phyloP scores from a whole-genome alignment of 1,140 invertebrate species.

The Reticulitermes speratus region DNA sequence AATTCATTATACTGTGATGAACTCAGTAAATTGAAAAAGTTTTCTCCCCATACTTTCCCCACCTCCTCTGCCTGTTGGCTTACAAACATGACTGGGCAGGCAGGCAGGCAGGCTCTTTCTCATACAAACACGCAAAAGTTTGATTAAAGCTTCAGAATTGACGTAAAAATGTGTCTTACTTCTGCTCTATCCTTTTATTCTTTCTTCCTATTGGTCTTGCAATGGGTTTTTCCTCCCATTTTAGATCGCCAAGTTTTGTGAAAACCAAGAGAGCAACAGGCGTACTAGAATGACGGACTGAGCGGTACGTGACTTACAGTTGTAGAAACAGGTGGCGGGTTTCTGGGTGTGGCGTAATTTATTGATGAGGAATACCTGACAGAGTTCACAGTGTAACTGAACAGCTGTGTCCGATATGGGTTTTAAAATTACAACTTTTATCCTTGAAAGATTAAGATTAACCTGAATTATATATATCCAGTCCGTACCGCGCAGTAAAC shows the following conservation, averaged over 20 bases:
- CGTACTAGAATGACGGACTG: neutral
- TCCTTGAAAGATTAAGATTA: no score
- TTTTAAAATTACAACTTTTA: no score
- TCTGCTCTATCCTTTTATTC: neutral
- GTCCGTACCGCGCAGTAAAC: no score
- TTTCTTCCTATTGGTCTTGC: neutral
- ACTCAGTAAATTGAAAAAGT: slow-evolving; percentile 17
- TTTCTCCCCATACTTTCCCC: neutral
- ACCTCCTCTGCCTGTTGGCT: neutral
- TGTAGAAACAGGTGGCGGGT: neutral
- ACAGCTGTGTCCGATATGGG: no score
- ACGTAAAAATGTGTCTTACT: neutral
- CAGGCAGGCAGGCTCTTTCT: neutral
- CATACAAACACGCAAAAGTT: neutral
- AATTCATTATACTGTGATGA: neutral
- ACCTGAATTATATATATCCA: no score
- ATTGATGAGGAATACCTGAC: neutral
- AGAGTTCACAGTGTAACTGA: no score
- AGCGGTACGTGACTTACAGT: neutral
- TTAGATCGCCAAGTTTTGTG: neutral
- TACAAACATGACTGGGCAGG: neutral
- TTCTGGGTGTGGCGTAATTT: neutral
- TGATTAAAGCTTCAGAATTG: neutral
- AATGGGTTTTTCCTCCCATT: neutral
- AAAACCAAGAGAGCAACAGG: neutral